Evolutionary conservation across 1,140 invertebrate species (phyloP).

Genomic region (Caenorhabditis elegans): WBcel235 BX284602.5:8134001-8134500

Average conservation of each 20-base stretch:
- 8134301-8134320: background rate
- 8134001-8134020: conserved; percentile 2
- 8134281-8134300: background rate
- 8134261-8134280: background rate
- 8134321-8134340: background rate
- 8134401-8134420: no score
- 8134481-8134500: background rate
- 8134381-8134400: no score
- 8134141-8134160: background rate
- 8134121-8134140: background rate
- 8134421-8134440: background rate
- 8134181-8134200: background rate
- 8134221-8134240: background rate
- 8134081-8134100: background rate
- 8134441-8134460: conserved; percentile 4
- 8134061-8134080: background rate
- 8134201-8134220: background rate
- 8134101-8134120: background rate
- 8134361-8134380: no score
- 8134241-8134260: background rate
- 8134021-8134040: background rate
- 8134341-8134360: background rate
- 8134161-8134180: background rate
- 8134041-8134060: no score
- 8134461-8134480: background rate